Base-by-base conservation (phyloP, 2,113 vertebrate species). In the Varanus komodoensis region DNA sequence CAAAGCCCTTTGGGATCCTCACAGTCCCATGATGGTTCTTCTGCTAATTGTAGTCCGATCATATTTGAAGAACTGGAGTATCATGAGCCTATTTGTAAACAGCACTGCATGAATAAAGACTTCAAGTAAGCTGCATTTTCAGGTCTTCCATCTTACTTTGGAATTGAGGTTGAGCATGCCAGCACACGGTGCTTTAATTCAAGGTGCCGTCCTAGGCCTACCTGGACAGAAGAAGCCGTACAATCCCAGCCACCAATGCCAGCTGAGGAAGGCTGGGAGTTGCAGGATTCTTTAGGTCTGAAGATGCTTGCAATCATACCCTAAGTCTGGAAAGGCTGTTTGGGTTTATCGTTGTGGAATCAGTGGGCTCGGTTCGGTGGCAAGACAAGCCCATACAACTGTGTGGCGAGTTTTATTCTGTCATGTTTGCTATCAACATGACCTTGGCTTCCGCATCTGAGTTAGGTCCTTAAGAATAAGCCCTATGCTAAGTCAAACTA, bases 61-160 rank as follows among this genome's bases (percentile, higher is more conserved):
- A 98, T 99, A 87, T 99, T 99, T 93, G 99, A 99, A 94, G 99
- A 99, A 94, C 90, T 99, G 75, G 99, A 99, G 84, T 99, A 99
- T 94, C 99, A 99, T 0, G 98, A 99, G 81, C 99, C 99, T 8
- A 95, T 99, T 91, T 99, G 99, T 95, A 98, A 97, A 94, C 98
- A 97, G 80, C 99, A 99, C 95, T 98, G 97, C 94, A 88, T 96
- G 77, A 96, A 98, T 94, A 98, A 97, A 89, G 95, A 98, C 92
- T 99, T 99, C 96, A 99, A 98, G 99, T 99, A 95, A 71, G 61
- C 61, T 57, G 6, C 82, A 75, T 88, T 90, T 93, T 89, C 90
- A 8, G 8, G 34, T 19, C 29, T 77, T 48, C 15, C 38, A 68
- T 23, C 29, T 52, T 25, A n/a, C 6, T 50, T 34, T 69, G 25